Evolutionary conservation across 2,113 vertebrate genomes (phyloP).

Genomic region (Cryptomyrus ogoouensis): DNA sequence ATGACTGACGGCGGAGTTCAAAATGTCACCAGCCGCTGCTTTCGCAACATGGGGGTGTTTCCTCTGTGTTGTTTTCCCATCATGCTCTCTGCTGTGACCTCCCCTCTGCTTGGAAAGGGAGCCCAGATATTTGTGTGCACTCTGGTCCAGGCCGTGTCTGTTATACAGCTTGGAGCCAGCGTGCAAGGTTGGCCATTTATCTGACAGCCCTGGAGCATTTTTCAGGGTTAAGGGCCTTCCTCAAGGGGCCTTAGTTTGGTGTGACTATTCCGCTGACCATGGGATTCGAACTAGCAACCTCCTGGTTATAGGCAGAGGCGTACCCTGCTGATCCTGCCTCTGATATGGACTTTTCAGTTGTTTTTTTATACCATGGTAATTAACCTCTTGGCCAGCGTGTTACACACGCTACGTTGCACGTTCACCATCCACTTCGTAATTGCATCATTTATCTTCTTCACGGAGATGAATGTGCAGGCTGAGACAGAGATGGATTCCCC

Average conservation of each 20-base stretch:
- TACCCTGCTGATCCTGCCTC: neutral
- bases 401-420: neutral
- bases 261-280: neutral
- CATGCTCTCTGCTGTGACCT: neutral
- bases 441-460: constrained; percentile 3
- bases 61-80: neutral
- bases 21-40: neutral
- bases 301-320: neutral
- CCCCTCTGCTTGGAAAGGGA: neutral
- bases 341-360: neutral
- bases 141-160: neutral
- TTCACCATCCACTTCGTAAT: neutral
- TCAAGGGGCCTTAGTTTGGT: neutral
- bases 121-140: neutral
- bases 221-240: neutral
- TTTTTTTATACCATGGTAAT: neutral
- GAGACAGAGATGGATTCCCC: neutral
- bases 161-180: neutral
- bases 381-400: neutral
- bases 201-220: neutral
- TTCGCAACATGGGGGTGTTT: neutral
- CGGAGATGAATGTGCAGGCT: neutral
- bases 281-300: neutral
- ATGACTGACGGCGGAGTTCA: neutral
- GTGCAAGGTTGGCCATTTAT: neutral